Evolutionary conservation across 2,113 vertebrate species (phyloP), one percentile per base, ranked within the genome.

Genomic region (Propithecus coquereli): DNA sequence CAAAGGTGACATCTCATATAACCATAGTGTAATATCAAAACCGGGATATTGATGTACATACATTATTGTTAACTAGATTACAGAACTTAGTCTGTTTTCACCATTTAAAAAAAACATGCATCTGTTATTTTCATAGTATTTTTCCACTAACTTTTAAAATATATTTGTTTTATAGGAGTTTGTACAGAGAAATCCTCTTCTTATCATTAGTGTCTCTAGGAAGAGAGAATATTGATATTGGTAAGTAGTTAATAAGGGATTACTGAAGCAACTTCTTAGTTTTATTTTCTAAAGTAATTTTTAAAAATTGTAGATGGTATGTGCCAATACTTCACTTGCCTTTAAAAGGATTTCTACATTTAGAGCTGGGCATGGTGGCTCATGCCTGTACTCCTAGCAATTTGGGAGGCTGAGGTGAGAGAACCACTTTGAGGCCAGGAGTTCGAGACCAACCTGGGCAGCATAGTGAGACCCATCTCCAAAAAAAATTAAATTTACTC

Each of bases 161-260:
- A 32, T 81, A 40, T 52, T 96, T 98, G 70, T 98, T 97, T 98
- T 90, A 16, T 97, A 99, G 99, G 99, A 99, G 99, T 97, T 98
- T 99, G 98, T 99, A 99, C 83, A 99, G 99, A 98, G 99, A 99
- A 98, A 99, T 99, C 84, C 98, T 99, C 90, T 99, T 99, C 97
- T 99, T 99, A 68, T 99, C 99, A 13, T 97, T 99, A 96, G 99
- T 99, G 87, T 99, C 99, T 81, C 98, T 99, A 98, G 99, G 99
- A 96, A 99, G 98, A 98, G 99, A 99, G 94, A 99, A 99, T 98
- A 99, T 99, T 98, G 99, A 99, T 94, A 98, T 99, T 32, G 99
- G 99, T 99, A 98, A 99, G 99, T 98, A 82, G 85, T 84, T 88
- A 73, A 71, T 89, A 25, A 92, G 47, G 57, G 66, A 54, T 82